A percentile compares a stretch with the other conserved stretches of the same genome.
phyloP scores from a whole-genome alignment of 2,888 invertebrate genomes.

The Oligia fasciuncula region DNA sequence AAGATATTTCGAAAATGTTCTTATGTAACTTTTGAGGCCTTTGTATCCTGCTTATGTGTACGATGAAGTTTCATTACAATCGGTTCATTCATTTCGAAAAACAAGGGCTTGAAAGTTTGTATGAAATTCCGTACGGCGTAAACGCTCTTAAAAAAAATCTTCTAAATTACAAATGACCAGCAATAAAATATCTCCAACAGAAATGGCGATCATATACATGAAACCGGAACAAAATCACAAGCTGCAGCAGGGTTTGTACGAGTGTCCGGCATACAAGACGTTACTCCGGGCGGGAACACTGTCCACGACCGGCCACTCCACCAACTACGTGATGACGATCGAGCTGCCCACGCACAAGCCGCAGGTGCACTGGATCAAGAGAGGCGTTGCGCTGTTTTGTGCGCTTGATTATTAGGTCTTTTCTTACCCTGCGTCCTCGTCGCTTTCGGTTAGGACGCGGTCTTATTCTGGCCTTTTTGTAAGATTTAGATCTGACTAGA shows the following conservation, averaged over 20 bases:
- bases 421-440: not conserved
- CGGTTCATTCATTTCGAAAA: too few relatives aligned
- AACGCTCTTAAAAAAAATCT: too few relatives aligned
- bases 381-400: constrained; percentile 94
- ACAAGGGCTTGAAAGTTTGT: too few relatives aligned
- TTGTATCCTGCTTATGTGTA: too few relatives aligned
- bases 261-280: constrained; percentile 95
- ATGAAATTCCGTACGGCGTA: too few relatives aligned
- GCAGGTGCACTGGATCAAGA: constrained; percentile 93
- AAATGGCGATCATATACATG: constrained; percentile 93
- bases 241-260: constrained; percentile 88
- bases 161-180: too few relatives aligned
- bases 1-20: too few relatives aligned
- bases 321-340: constrained; percentile 95
- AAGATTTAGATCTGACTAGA: not conserved
- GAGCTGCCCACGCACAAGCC: constrained; percentile 91
- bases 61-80: too few relatives aligned
- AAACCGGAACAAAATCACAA: constrained; percentile 91
- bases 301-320: constrained; percentile 95
- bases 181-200: constrained; percentile 74
- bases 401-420: constrained; percentile 89
- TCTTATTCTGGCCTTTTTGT: not conserved
- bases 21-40: too few relatives aligned
- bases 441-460: not conserved
- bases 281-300: constrained; percentile 93